Conservation (phyloP, 2,113 vertebrate genomes). For the Cathartes aura region DNA sequence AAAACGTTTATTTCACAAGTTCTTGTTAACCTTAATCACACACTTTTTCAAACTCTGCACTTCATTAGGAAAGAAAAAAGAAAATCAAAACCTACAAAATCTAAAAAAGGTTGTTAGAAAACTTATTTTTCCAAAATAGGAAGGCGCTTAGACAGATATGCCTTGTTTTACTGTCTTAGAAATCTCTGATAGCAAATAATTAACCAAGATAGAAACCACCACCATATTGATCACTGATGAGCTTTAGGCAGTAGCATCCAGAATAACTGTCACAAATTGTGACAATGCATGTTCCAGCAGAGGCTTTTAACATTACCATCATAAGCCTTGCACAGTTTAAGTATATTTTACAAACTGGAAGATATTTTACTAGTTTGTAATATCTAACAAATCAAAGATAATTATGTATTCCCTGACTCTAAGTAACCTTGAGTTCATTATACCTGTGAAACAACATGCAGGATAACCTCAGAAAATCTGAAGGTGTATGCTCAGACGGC, state of each 20-base stretch:
- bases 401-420: not conserved
- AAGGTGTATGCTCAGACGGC: not conserved
- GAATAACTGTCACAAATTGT: not conserved
- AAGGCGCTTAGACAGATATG: not conserved
- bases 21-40: not conserved
- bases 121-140: not conserved
- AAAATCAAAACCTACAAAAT: not conserved
- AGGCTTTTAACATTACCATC: not conserved
- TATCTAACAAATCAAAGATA: not conserved
- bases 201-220: not conserved
- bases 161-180: not conserved
- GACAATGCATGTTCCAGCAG: not conserved
- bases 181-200: not conserved
- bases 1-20: not conserved
- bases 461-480: not conserved
- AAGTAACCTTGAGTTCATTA: not conserved
- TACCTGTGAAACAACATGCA: not conserved
- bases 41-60: not conserved
- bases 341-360: not conserved
- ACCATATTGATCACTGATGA: not conserved
- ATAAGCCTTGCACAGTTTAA: not conserved
- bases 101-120: not conserved
- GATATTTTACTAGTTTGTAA: not conserved
- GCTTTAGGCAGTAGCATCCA: not conserved
- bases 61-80: not conserved